These are phyloP conservation scores for Hepsetus odoe DNA, from an alignment of 2,113 vertebrate species.

Conservation along the genomic window DNA sequence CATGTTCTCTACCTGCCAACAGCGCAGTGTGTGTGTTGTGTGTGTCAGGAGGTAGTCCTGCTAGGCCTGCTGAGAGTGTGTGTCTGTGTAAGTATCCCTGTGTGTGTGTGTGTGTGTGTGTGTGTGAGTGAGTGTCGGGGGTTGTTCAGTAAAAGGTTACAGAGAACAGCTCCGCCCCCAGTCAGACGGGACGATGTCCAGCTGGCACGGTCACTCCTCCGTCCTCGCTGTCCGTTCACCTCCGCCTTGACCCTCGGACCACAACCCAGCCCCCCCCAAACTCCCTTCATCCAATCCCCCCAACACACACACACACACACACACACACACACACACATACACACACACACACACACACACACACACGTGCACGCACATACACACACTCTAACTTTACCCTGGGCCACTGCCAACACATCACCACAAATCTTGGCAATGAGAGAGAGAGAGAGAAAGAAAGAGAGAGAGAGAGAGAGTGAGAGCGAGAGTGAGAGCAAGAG, in stretches of 20 bases:
- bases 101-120: slow-evolving; percentile 40
- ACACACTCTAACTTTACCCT: slow-evolving; percentile 43
- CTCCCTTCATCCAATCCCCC: slow-evolving; percentile 56
- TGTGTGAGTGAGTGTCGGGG: slow-evolving; percentile 23
- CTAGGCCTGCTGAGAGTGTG: slow-evolving; percentile 32
- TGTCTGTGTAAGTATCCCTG: too few relatives aligned
- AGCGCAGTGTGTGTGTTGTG: slow-evolving; percentile 40
- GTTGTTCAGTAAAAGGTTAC: slow-evolving; percentile 65
- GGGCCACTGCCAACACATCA: slow-evolving; percentile 68
- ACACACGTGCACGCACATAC: too few relatives aligned
- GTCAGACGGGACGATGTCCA: slow-evolving; percentile 68
- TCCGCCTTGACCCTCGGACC: slow-evolving; percentile 56
- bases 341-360: slow-evolving; percentile 56
- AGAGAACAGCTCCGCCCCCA: slow-evolving; percentile 60
- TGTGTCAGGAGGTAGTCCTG: slow-evolving; percentile 49
- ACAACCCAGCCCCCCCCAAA: slow-evolving; percentile 60
- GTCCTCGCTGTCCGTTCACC: slow-evolving; percentile 58
- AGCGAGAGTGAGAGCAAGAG: too few relatives aligned
- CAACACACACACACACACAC: slow-evolving; percentile 50
- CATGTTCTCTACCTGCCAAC: slow-evolving; percentile 38
- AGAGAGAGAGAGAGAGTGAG: not conserved
- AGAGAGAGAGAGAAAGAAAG: slow-evolving; percentile 19
- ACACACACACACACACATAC: slow-evolving; percentile 60
- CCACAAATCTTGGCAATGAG: slow-evolving; percentile 59
- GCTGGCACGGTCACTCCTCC: slow-evolving; percentile 63